These are phyloP conservation scores for Ceyx melanurus DNA, from an alignment of 2,113 vertebrate genomes.

Conservation along the genomic window DNA sequence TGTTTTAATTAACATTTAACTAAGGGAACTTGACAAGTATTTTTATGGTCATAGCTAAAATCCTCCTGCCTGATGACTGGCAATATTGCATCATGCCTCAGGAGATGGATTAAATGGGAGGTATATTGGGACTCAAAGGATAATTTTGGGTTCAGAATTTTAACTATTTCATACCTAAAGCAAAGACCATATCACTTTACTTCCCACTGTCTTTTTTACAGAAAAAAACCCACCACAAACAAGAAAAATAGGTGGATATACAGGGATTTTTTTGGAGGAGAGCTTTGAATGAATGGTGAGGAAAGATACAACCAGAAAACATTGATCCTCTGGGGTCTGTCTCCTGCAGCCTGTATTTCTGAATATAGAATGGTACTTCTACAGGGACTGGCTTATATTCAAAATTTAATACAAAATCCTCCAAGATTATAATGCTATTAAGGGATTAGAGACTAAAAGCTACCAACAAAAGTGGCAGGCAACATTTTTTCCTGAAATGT, in stretches of 20 bases:
- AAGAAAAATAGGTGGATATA: neutral
- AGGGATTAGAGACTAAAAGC: neutral
- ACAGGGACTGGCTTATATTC: neutral
- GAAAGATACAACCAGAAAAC: neutral
- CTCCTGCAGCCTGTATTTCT: neutral
- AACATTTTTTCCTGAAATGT: neutral
- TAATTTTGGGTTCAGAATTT: neutral
- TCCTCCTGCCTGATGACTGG: constrained; percentile 41
- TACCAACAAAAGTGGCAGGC: neutral
- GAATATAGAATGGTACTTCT: neutral
- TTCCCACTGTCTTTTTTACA: neutral
- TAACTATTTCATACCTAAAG: constrained; percentile 30
- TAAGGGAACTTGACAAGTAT: constrained; percentile 30
- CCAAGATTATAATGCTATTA: neutral
- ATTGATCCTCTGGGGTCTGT: neutral
- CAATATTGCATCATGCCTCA: neutral
- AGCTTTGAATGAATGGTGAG: neutral
- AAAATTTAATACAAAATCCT: neutral
- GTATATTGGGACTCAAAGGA: constrained; percentile 30
- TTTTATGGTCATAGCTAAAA: constrained; percentile 55
- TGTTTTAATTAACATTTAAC: constrained; percentile 68
- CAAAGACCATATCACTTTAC: fast-evolving
- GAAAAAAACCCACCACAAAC: neutral
- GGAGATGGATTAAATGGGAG: constrained; percentile 56
- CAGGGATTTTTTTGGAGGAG: no score